These are phyloP conservation scores for Streblospio benedicti DNA, from an alignment of 1,140 invertebrate species.

Conservation along the genomic window DNA sequence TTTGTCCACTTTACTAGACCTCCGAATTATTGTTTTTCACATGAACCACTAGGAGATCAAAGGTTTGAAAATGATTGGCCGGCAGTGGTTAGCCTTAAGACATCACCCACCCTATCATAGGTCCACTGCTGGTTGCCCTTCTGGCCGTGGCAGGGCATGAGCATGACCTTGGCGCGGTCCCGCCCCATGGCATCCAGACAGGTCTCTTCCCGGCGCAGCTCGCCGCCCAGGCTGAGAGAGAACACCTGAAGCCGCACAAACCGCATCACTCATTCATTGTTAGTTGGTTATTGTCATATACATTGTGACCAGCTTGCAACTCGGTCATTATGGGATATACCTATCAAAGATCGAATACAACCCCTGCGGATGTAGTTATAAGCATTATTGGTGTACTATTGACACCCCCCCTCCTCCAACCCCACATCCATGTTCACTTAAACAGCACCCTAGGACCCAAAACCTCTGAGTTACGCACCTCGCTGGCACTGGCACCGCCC, in stretches of 20 bases:
- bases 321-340: neutral
- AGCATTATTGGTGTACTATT: neutral
- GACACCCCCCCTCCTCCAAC: too few species aligned
- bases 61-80: too few species aligned
- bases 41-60: too few species aligned
- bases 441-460: too few species aligned
- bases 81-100: neutral
- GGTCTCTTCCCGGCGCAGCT: conserved; percentile 12
- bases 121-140: conserved; percentile 14
- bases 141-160: conserved; percentile 10
- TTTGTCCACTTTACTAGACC: too few species aligned
- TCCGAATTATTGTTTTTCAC: too few species aligned
- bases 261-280: neutral
- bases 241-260: conserved; percentile 8
- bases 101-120: conserved; percentile 5
- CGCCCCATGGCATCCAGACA: conserved; percentile 10
- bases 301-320: neutral
- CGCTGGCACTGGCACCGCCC: conserved; percentile 53
- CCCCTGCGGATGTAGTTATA: neutral
- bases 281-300: conserved; percentile 26
- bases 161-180: neutral
- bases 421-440: too few species aligned
- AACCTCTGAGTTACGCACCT: conserved; percentile 41
- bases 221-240: conserved; percentile 6
- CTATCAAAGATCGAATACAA: neutral